Evolutionary conservation across 2,113 vertebrate genomes (phyloP).

Genomic region (Gavia stellata): DNA sequence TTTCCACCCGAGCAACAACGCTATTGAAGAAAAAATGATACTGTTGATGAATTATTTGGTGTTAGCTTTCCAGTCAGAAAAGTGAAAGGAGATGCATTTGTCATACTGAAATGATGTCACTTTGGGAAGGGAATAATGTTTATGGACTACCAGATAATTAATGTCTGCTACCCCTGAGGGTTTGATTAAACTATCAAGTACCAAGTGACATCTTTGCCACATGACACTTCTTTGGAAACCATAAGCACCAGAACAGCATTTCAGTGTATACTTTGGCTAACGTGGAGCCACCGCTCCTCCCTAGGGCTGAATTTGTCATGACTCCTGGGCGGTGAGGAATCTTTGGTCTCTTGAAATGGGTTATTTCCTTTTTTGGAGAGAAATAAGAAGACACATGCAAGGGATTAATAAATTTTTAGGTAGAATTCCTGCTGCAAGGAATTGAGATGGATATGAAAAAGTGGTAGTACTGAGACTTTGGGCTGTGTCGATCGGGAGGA

Average conservation of each 20-base stretch:
- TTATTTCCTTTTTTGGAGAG: constrained; percentile 26
- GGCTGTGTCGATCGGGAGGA: not conserved
- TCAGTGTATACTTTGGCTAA: constrained; percentile 47
- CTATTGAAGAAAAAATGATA: not conserved
- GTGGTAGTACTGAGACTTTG: not conserved
- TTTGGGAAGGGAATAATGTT: constrained; percentile 13
- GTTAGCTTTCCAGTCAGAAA: not conserved
- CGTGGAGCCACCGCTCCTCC: not conserved
- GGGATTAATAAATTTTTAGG: not conserved
- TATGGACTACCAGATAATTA: constrained; percentile 25
- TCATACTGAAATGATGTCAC: constrained; percentile 31
- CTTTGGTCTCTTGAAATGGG: constrained; percentile 25
- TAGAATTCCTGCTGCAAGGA: not conserved
- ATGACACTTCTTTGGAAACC: constrained; percentile 50
- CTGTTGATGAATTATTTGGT: not conserved
- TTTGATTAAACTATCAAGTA: constrained; percentile 55
- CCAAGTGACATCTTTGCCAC: constrained; percentile 45
- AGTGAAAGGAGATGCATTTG: constrained; percentile 20
- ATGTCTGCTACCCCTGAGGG: not conserved
- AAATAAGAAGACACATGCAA: not conserved
- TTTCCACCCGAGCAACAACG: not conserved
- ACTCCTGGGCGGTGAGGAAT: not conserved
- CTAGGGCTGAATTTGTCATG: constrained; percentile 39
- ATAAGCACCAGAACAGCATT: constrained; percentile 23
- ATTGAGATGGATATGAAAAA: not conserved